These are phyloP conservation scores for Onychomys leucogaster DNA, from an alignment of 2,797 vertebrate genomes.

Conservation along the genomic window DNA sequence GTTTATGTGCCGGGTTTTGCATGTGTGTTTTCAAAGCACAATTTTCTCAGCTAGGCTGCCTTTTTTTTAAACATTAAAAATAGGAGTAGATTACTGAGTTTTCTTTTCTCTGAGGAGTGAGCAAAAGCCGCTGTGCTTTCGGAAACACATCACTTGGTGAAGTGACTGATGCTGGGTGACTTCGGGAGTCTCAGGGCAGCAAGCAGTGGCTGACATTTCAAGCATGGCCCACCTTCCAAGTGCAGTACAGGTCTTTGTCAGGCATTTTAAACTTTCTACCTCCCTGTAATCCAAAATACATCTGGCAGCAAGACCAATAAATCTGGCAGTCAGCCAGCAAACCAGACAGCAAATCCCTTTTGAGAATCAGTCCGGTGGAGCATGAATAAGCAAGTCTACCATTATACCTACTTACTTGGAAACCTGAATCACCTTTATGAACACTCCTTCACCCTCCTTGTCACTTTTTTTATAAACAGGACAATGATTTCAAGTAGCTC, in stretches of 20 bases:
- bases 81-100: neutral
- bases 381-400: conserved; percentile 61
- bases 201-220: conserved; percentile 7
- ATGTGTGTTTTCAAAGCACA: neutral
- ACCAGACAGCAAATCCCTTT: conserved; percentile 70
- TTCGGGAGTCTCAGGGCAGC: neutral
- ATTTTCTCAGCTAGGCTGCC: neutral
- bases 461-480: conserved; percentile 53
- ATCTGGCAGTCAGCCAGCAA: conserved; percentile 41
- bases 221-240: neutral
- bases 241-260: neutral
- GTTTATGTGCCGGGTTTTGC: neutral
- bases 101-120: neutral
- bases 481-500: conserved; percentile 58
- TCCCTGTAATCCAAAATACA: conserved; percentile 51
- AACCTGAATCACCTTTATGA: conserved; percentile 38
- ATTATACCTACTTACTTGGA: conserved; percentile 66
- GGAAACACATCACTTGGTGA: neutral
- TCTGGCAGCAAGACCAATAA: conserved; percentile 60
- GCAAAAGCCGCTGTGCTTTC: neutral
- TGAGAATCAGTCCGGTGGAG: conserved; percentile 58
- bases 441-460: conserved; percentile 50
- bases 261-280: conserved; percentile 38
- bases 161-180: neutral
- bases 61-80: neutral